Evolutionary conservation across 2,797 vertebrate species (phyloP), one percentile per base, ranked within the genome.

Genomic region (Babyrousa celebensis): DNA sequence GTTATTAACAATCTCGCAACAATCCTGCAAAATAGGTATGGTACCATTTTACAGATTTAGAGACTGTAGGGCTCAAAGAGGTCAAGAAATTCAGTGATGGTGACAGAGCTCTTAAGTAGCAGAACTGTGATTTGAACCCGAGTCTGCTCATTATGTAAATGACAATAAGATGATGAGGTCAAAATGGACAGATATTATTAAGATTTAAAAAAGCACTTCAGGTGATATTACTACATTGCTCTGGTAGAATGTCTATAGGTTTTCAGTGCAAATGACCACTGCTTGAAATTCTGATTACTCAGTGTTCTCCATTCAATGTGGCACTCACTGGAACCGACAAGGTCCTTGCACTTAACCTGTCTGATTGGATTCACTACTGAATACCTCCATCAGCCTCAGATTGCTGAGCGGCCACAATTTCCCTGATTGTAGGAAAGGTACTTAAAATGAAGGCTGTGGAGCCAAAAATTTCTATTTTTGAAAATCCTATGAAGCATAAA

Each of bases 401-500:
- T 25, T 52, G 1, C 52, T 71, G 74, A 79, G 67, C 56, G 86
- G 36, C 27, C 21, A 65, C 74, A 9, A 71, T 56, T 43, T 85
- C 40, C 6, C 71, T 82, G 14, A 92, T 71, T 56, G 74, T 17
- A 62, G 60, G 93, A 71, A 93, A 85, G 23, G 71, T 43, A 23
- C 16, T 88, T 90, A 18, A 93, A 88, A 90, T 94, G 79, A 93
- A 92, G 60, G 6, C 60, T 82, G 5, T 25, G 27, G 56, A 92
- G 71, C 32, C 72, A 58, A 78, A 48, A 12, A 23, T 74, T 75
- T 96, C 25, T 79, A 40, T 56, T 95, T 94, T 93, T 62, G 21
- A 96, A 96, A 97, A 82, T 82, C 7, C 23, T 25, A 10, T 78
- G 52, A 70, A 91, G 27, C 82, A 52, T 36, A 83, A 86, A n/a